Evolutionary conservation across 2,113 vertebrate species (phyloP).

Genomic region (Hydrolagus affinis): DNA sequence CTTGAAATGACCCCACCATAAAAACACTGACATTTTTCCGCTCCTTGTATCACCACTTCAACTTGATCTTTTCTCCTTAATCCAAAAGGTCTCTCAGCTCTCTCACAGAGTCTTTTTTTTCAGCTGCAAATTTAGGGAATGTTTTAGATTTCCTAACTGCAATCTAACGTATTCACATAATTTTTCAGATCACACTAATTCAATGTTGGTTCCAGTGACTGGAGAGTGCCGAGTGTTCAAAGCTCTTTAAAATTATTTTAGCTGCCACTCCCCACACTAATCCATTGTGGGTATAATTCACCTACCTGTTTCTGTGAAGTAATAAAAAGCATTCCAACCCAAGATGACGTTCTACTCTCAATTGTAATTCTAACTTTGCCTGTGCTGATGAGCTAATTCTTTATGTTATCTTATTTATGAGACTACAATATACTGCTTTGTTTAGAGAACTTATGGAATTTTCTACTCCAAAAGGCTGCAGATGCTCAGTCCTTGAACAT

Average conservation of each 20-base stretch:
- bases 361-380: too few species aligned
- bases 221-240: neutral
- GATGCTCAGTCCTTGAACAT: too few species aligned
- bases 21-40: neutral
- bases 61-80: neutral
- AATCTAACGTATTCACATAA: neutral
- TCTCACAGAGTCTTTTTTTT: too few species aligned
- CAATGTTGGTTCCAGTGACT: neutral
- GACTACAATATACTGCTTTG: too few species aligned
- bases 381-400: too few species aligned
- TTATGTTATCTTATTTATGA: too few species aligned
- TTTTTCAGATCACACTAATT: neutral
- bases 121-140: neutral
- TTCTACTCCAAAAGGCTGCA: too few species aligned
- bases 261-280: neutral
- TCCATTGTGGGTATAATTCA: too few species aligned
- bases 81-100: too few species aligned
- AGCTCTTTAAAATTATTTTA: neutral
- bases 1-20: neutral
- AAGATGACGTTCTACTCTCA: neutral
- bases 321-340: neutral
- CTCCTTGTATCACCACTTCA: neutral
- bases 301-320: too few species aligned
- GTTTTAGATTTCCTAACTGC: neutral
- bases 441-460: too few species aligned